A percentile compares a stretch with the other conserved stretches of the same genome.
These are phyloP conservation scores for Octomys mimax DNA, from an alignment of 2,797 vertebrate species.

Conservation along the genomic window DNA sequence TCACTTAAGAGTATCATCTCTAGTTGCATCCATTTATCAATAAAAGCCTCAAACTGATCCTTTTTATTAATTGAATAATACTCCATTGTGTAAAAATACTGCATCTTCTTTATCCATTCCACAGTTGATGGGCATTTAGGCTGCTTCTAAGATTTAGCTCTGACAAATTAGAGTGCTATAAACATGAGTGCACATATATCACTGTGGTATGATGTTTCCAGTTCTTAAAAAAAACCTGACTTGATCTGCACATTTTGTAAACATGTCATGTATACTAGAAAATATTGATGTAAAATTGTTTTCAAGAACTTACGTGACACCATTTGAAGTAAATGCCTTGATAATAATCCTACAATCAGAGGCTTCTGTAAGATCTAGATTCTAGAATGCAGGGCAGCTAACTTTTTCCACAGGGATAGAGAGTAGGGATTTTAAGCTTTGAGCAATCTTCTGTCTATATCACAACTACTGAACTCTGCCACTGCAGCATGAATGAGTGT, in stretches of 20 bases:
- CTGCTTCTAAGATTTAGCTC: no score
- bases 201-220: no score
- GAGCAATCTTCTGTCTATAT: not conserved
- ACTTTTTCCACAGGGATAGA: not conserved
- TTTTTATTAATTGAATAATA: no score
- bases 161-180: no score
- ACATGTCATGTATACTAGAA: not conserved
- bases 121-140: no score
- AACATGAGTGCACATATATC: no score
- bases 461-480: not conserved
- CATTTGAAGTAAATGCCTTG: not conserved
- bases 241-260: not conserved
- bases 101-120: no score
- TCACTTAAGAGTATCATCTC: no score
- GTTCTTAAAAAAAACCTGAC: not conserved
- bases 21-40: no score
- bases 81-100: no score
- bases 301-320: not conserved
- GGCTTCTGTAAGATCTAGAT: not conserved
- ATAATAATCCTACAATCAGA: not conserved
- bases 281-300: conserved; percentile 4
- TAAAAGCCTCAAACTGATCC: no score
- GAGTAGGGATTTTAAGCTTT: not conserved
- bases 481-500: not conserved
- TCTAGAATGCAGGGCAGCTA: not conserved